Conservation (phyloP, 37 sponge, comb jelly and placozoan species). For the Mnemiopsis leidyi region DNA sequence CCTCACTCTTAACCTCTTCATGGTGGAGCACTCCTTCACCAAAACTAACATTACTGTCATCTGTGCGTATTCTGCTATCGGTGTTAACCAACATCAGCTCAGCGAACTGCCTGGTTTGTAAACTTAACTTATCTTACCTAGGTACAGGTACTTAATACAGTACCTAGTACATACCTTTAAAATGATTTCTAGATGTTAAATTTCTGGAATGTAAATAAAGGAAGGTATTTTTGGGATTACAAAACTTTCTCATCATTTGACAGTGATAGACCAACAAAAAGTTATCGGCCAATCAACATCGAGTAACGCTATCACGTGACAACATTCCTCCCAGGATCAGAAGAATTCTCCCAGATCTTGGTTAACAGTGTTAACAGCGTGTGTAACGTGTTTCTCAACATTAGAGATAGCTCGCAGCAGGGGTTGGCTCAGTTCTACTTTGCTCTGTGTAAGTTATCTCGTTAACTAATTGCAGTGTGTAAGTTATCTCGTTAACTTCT, state of each 20-base stretch:
- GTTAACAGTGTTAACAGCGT: not conserved
- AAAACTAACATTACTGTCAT: not conserved
- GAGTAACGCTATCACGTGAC: no score
- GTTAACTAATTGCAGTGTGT: no score
- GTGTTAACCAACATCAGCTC: not conserved
- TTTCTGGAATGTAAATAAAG: no score
- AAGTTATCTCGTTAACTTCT: no score
- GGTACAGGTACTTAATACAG: no score
- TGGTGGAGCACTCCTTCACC: slow-evolving; percentile 40
- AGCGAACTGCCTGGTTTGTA: slow-evolving; percentile 9
- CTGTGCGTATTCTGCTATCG: not conserved
- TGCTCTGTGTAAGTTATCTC: slow-evolving; percentile 41
- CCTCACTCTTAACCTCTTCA: not conserved
- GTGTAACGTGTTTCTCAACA: slow-evolving; percentile 49
- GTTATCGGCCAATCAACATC: no score
- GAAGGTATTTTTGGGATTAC: no score
- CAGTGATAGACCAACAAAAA: no score
- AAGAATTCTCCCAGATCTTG: not conserved
- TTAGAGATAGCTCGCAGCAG: slow-evolving; percentile 22
- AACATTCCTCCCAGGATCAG: not conserved
- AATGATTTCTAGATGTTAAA: no score
- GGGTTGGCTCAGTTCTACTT: slow-evolving; percentile 57
- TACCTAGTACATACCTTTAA: no score
- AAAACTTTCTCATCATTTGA: no score
- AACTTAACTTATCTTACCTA: no score